Base-by-base conservation (phyloP, 2,797 vertebrate genomes). In the Acanthurus tractus region DNA sequence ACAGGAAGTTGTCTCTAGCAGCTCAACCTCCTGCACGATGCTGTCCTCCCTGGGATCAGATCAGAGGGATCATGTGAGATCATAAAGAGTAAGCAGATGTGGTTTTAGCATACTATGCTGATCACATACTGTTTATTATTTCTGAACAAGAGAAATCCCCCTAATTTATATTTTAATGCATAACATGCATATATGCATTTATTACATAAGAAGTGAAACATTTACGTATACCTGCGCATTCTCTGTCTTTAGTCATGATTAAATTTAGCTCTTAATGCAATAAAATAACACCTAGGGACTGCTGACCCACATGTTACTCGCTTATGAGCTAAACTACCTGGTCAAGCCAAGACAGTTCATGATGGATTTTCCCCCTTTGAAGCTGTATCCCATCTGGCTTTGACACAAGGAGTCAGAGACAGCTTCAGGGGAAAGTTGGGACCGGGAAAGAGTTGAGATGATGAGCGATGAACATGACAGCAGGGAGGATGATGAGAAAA, bases 401-500 rank as follows among this genome's bases (percentile, higher is more conserved):
- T n/a, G 9, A 44, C n/a, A 10, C 12, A 2, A 9, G n/a, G 18
- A 83, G 64, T 50, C 3, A 0, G 14, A 77, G 70, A 73, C 62
- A 66, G 80, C 82, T 72, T 56, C n/a, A n/a, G 44, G 58, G 48
- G 38, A 58, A 73, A 25, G 25, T 25, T 42, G 12, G 48, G 40
- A 18, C 22, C 1, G 7, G 17, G 38, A 20, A 58, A 61, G 54
- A 68, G 55, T 5, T 53, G 53, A 66, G 52, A 18, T 81, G 76
- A 79, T 79, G 65, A 86, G 63, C 13, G 70, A 70, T 48, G 45
- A 85, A 76, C 63, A 80, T 77, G 77, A 87, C 83, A 88, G 76
- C 53, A 63, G 55, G 74, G 65, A 82, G 68, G 66, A 83, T 76
- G 70, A 73, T 56, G 58, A 20, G 59, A 53, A 22, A 44, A 17